Evolutionary conservation across 2,797 vertebrate genomes (phyloP), one percentile per base, ranked within the genome.

Genomic region (Crax fasciolata): DNA sequence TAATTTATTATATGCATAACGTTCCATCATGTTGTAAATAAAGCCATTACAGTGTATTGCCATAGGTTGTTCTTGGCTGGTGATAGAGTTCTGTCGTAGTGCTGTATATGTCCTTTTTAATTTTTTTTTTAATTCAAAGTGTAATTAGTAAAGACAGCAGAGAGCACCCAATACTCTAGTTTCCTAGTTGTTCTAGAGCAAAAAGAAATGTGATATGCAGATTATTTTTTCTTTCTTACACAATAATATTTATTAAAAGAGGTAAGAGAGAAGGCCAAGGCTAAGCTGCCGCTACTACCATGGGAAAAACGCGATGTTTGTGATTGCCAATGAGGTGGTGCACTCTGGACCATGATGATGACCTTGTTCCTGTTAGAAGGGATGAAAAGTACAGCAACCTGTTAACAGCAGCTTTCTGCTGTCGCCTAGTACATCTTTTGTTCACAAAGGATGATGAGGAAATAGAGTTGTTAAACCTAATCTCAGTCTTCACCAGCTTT

Each of bases 21-120:
- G 13, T 93, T 89, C 55, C 91, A 78, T 52, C 13, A 9, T 77
- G 57, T 84, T 96, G 96, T 97, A 96, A 96, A 96, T 97, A 96
- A 91, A 2, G 6, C 88, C 94, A 96, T 86, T 61, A 72, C 87
- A 67, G 55, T n/a, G 48, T 96, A 55, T 72, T 91, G 81, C 61
- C 2, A 76, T 96, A 71, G 92, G 91, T 93, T 63, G 71, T 91
- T 96, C 96, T 97, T 95, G 86, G 76, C 92, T 95, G 75, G 94
- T 94, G 94, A 81, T 97, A 91, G 54, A 83, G 70, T 93, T 68
- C 82, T 68, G 88, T 96, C 55, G 3, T 93, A 87, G 92, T 93
- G 74, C 87, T 93, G 85, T 93, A 91, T 35, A 78, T 78, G 41
- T 72, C 76, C 27, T 41, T 52, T 73, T 15, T 24, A 32, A 21